These are phyloP conservation scores for Campoplex capitator DNA, from an alignment of 2,888 invertebrate species.

Conservation along the genomic window DNA sequence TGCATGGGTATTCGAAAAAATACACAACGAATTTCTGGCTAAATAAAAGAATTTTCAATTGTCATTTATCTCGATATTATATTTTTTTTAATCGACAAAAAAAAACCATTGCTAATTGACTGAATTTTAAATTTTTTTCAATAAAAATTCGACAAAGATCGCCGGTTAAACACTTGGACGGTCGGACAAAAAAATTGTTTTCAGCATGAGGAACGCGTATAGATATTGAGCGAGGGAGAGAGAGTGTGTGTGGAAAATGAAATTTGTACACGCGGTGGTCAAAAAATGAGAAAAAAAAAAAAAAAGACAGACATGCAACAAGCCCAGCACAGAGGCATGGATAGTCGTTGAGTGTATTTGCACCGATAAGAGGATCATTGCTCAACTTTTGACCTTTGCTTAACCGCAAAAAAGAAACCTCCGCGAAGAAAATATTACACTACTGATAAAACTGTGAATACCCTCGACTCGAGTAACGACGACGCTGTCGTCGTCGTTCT, in stretches of 20 bases:
- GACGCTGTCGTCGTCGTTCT: neutral
- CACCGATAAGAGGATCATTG: conserved; percentile 78
- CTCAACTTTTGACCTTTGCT: conserved; percentile 82
- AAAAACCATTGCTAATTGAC: neutral
- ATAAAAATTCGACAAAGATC: neutral
- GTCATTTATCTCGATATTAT: neutral
- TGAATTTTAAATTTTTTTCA: too few relatives aligned
- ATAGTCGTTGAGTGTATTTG: conserved; percentile 72
- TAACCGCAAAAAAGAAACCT: conserved; percentile 73
- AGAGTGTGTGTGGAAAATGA: neutral
- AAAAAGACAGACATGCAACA: neutral
- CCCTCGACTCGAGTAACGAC: conserved; percentile 21
- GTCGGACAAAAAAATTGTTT: neutral
- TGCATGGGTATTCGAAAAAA: too few relatives aligned
- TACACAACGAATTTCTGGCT: too few relatives aligned
- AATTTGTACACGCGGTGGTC: neutral
- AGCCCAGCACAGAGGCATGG: neutral
- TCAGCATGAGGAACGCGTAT: neutral
- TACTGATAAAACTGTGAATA: conserved; percentile 62
- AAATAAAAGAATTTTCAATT: neutral
- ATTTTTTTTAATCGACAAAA: neutral
- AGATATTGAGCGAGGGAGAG: neutral
- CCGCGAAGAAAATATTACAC: conserved; percentile 74
- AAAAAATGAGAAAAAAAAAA: neutral
- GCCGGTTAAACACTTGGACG: neutral